A percentile compares a stretch with the other conserved stretches of the same genome.
These are phyloP conservation scores for Cyanoderma ruficeps DNA, from an alignment of 2,113 vertebrate genomes.

Conservation along the genomic window DNA sequence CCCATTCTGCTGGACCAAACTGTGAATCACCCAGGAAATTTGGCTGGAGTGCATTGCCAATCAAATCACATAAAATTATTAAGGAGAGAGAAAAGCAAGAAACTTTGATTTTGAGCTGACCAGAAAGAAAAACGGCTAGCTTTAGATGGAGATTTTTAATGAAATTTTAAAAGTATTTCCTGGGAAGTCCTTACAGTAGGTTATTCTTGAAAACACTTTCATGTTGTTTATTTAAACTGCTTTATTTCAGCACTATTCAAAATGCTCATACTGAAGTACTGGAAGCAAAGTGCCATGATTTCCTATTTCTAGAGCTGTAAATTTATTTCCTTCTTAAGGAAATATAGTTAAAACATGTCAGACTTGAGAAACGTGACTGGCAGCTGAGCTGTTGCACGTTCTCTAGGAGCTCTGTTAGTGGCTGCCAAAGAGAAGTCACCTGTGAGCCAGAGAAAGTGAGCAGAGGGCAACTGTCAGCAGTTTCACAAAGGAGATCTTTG, in stretches of 20 bases:
- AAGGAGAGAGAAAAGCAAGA: background rate
- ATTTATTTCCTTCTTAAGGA: background rate
- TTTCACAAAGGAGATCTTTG: background rate
- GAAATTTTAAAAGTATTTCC: conserved; percentile 39
- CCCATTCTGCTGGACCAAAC: background rate
- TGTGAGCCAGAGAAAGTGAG: background rate
- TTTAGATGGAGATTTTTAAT: conserved; percentile 46
- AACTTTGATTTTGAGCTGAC: conserved; percentile 50
- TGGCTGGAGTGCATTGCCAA: background rate
- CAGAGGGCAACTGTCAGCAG: background rate
- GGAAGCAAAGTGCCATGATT: background rate
- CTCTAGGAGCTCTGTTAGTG: background rate
- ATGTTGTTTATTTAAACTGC: background rate
- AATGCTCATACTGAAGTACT: background rate
- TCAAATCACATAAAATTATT: background rate
- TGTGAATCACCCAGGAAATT: background rate
- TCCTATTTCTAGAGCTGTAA: background rate
- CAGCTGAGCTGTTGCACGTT: background rate
- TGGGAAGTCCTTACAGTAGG: background rate
- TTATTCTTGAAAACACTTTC: background rate
- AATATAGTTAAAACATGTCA: background rate
- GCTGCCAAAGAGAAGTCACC: background rate
- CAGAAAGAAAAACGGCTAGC: conserved; percentile 30
- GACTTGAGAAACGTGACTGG: background rate
- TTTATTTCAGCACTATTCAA: background rate